Conservation (phyloP, 2,888 invertebrate species). For the Mystacides longicornis region DNA sequence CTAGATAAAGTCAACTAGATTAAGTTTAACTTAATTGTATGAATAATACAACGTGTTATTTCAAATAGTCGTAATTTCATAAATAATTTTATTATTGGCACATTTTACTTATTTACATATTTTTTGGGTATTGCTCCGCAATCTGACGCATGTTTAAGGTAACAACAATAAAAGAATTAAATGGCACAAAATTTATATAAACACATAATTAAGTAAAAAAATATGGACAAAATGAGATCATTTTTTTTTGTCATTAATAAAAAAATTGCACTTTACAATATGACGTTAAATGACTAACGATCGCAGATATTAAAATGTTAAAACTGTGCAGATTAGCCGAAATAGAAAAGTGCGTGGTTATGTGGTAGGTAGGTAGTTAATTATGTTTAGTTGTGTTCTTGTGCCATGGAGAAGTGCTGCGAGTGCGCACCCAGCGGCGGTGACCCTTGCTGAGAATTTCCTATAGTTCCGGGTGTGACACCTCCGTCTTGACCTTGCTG, state of each 20-base stretch:
- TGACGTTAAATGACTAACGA: too few relatives aligned
- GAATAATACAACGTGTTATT: too few relatives aligned
- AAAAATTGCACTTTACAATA: background rate
- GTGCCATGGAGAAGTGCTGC: constrained; percentile 7
- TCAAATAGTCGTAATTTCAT: background rate
- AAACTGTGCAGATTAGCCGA: too few relatives aligned
- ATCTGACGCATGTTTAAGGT: too few relatives aligned
- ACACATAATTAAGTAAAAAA: background rate
- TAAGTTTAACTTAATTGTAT: background rate
- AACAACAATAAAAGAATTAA: background rate
- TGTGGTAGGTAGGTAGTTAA: too few relatives aligned
- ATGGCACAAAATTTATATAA: background rate
- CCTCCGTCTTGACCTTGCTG: constrained; percentile 41
- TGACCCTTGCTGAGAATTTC: background rate
- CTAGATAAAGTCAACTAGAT: constrained; percentile 1
- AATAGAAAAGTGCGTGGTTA: too few relatives aligned
- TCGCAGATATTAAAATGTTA: too few relatives aligned
- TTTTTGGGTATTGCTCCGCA: too few relatives aligned
- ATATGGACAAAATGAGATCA: background rate
- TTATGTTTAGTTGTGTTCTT: constrained; percentile 19
- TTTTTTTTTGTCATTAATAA: background rate
- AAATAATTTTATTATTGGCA: background rate
- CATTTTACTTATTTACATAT: constrained; percentile 1
- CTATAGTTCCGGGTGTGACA: constrained; percentile 30
- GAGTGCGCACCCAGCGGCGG: background rate